Evolutionary conservation across 2,888 invertebrate genomes (phyloP).

Genomic region (Luperina testacea): DNA sequence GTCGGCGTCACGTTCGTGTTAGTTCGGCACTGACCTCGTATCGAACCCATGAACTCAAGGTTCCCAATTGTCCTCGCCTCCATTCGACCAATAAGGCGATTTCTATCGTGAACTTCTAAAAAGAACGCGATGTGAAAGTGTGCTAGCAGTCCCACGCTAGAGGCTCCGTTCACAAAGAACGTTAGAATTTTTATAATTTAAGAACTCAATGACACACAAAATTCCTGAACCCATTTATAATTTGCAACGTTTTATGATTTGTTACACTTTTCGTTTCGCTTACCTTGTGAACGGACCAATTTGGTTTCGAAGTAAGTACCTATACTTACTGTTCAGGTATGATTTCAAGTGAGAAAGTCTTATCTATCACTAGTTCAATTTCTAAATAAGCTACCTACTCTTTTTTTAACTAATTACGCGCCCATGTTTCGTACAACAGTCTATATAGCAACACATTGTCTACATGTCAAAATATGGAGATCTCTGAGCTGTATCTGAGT

Average conservation of each 20-base stretch:
- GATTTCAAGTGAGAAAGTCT: conserved; percentile 12
- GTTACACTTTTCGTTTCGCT: conserved; percentile 32
- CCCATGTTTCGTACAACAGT: neutral
- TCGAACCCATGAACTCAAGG: conserved; percentile 60
- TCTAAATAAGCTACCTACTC: neutral
- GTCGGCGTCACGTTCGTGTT: conserved; percentile 30
- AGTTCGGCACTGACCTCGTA: conserved; percentile 45
- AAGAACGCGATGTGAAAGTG: conserved; percentile 52
- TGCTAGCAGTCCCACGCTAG: conserved; percentile 41
- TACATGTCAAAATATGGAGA: neutral
- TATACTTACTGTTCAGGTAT: neutral
- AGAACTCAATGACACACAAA: conserved; percentile 30
- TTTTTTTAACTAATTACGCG: neutral
- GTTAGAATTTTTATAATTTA: conserved; percentile 27
- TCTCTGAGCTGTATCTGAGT: neutral
- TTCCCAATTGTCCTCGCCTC: conserved; percentile 48
- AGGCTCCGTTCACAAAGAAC: conserved; percentile 14
- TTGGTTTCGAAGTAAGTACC: conserved; percentile 8
- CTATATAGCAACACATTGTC: neutral
- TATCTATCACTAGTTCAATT: neutral
- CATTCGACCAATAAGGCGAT: conserved; percentile 43
- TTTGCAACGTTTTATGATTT: conserved; percentile 42
- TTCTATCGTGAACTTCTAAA: conserved; percentile 49
- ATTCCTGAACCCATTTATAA: conserved; percentile 37
- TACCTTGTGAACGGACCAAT: conserved; percentile 13